Evolutionary conservation across 2,797 vertebrate genomes (phyloP), one percentile per base, ranked within the genome.

Genomic region (Dendrocincla tyrannina): DNA sequence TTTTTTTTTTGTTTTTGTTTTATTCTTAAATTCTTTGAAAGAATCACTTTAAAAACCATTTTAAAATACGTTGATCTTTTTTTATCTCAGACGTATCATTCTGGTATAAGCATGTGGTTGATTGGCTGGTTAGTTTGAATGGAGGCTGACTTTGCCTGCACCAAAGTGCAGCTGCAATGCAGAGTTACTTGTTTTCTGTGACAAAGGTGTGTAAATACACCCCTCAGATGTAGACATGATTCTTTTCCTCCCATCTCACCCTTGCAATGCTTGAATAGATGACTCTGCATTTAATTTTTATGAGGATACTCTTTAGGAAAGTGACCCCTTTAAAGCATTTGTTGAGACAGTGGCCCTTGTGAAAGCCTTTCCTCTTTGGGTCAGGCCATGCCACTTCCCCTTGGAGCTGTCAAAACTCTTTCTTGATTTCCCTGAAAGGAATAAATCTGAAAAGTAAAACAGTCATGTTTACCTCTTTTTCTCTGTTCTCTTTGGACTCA

Each of bases 171-270:
- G 53, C 84, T 93, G 68, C 62, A 12, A 4, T 66, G 20, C 18
- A 3, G 17, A 77, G 33, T 50, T 37, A 19, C 85, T 39, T 35
- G 46, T 68, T 53, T 83, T 27, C n/a, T 67, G 22, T 49, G 55
- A 52, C 42, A 72, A 39, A 85, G 47, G 39, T 75, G 59, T 14
- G 35, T 47, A n/a, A 77, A 68, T 59, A 41, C 60, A 56, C 17
- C 1, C 49, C 15, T 5, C 10, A 0, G 3, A 15, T 7, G 9
- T 5, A 52, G 46, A 46, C 37, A 33, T 0, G 19, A 25, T 46
- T 63, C 24, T 42, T 66, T 22, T 28, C 2, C 18, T 20, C 13
- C 3, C 2, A 3, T 15, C 52, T 68, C 69, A 44, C 22, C 9
- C 11, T 64, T 19, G 7, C 18, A 39, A 0, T 41, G 11, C 55